Conservation (phyloP, 2,113 vertebrate species). For the Ameiurus melas region DNA sequence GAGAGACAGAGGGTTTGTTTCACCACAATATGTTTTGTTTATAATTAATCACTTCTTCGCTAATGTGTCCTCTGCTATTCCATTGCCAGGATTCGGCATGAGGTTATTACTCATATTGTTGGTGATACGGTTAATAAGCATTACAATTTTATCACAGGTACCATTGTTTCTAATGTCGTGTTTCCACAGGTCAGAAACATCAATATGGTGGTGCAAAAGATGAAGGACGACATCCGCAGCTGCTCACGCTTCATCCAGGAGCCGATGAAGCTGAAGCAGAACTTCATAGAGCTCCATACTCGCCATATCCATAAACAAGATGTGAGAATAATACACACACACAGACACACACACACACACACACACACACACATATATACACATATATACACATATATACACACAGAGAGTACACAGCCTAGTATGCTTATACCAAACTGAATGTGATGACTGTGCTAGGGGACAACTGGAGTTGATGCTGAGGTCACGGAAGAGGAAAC, state of each 20-base stretch:
- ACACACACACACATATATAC: background rate
- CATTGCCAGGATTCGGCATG: background rate
- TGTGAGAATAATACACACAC: background rate
- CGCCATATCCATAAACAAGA: too few relatives aligned
- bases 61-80: background rate
- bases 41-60: background rate
- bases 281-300: background rate
- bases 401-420: background rate
- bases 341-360: background rate
- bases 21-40: background rate
- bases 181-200: background rate
- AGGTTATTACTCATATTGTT: background rate
- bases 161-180: background rate
- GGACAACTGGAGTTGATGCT: background rate
- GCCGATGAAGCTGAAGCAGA: background rate
- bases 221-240: background rate
- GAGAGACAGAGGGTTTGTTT: background rate
- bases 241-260: background rate
- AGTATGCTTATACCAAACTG: background rate
- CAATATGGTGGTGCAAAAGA: background rate
- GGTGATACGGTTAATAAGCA: background rate
- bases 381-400: background rate
- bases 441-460: background rate
- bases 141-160: background rate
- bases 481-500: background rate